Base-by-base conservation (phyloP, 1,140 invertebrate species). In the Trachelipus rathkii region DNA sequence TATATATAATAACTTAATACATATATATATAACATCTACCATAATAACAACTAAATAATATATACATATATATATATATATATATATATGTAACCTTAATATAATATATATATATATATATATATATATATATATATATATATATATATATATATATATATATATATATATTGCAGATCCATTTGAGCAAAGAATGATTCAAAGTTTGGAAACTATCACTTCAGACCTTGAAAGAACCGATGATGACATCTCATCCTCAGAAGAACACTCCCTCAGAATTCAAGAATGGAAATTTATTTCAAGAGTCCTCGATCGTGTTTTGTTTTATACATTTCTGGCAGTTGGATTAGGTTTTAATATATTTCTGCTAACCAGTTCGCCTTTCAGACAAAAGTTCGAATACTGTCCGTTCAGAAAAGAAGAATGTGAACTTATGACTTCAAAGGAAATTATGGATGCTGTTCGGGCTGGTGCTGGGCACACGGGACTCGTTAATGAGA, bases 261-360 rank as follows among this genome's bases (percentile, higher is more conserved):
- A 60, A 10, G 50, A 66, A 0, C 74, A 43, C 60, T 15, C 10
- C 33, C 60, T 74, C 53, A 60, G 70, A 69, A 67, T 78, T 44
- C 73, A 78, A 69, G 74, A 81, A 76, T 81, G 80, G 80, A 78
- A 79, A 66, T 79, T 81, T 53, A 71, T 81, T 13, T 75, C 80
- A 4, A 71, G 78, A 13, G 80, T 81, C 13, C 45, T 79, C 60
- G 80, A 81, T 73, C 71, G 78, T 10, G 60, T 78, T 10, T 69
- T 78, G 53, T 79, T 79, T 78, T 72, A 77, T 66, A n/a, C n/a
- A 11, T 81, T 81, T 73, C 74, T 72, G 66, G 5, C 69, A 24
- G 53, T 53, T 53, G 66, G 46, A 15, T n/a, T 79, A 21, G 15
- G 77, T 45, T 79, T 81, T 46, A 81, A 81, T 76, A n/a, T 79